phyloP scores from a whole-genome alignment of 1,140 invertebrate species.

The Bombyx mandarina region DNA sequence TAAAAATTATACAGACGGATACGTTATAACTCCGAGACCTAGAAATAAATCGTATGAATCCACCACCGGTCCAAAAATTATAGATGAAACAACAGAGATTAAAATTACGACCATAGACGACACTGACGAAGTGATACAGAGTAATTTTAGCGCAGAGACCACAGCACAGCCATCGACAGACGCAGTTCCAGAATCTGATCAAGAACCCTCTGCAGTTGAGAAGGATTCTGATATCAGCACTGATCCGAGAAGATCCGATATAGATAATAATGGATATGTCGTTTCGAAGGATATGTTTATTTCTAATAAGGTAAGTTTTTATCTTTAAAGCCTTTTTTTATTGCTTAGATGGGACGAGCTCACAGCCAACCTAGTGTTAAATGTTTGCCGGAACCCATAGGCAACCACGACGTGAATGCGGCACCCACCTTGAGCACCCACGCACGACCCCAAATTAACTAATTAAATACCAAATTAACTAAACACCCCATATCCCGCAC shows the following conservation, averaged over 20 bases:
- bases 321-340: neutral
- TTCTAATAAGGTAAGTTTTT: conserved; percentile 3
- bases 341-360: neutral
- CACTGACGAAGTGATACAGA: no score
- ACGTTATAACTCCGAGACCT: no score
- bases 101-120: neutral
- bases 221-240: neutral
- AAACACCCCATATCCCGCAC: conserved; percentile 1
- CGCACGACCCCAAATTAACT: neutral
- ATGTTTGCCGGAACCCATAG: no score
- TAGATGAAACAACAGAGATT: neutral
- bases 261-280: neutral
- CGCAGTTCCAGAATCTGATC: no score
- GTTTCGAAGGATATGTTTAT: conserved; percentile 4
- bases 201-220: neutral
- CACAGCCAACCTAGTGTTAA: no score
- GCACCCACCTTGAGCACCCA: no score
- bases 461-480: neutral
- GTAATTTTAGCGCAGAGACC: no score
- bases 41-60: no score
- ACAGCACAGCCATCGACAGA: no score
- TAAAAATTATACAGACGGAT: neutral
- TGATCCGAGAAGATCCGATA: neutral
- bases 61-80: neutral
- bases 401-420: no score